These are phyloP conservation scores for Scaptomyza montana DNA, from an alignment of 1,140 invertebrate species.

Conservation along the genomic window DNA sequence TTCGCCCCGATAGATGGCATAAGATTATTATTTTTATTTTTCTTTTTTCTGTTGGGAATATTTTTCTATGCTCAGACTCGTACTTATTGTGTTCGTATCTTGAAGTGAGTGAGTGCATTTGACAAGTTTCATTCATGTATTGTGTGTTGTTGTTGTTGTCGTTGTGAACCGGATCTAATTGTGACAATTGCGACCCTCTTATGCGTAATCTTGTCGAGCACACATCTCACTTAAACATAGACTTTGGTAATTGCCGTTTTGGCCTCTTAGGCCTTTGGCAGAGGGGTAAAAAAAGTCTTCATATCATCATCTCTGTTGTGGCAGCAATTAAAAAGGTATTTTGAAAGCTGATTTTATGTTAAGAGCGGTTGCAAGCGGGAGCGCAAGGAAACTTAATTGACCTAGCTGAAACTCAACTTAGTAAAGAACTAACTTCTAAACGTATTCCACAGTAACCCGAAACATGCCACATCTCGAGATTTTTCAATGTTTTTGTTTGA, in stretches of 20 bases:
- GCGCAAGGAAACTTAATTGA: too few species aligned
- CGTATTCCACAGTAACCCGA: too few species aligned
- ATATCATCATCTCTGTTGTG: constrained; percentile 4
- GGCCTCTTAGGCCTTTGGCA: background rate
- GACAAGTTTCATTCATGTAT: constrained; percentile 31
- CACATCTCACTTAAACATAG: constrained; percentile 13
- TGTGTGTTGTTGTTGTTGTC: background rate
- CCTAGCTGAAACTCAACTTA: too few species aligned
- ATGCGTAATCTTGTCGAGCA: constrained; percentile 7
- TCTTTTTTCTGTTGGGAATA: background rate
- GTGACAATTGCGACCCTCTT: constrained; percentile 27
- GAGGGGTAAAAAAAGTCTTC: constrained; percentile 4
- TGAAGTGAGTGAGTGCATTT: constrained; percentile 34
- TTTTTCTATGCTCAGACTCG: background rate
- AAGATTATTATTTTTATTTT: constrained; percentile 8
- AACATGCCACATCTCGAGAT: too few species aligned
- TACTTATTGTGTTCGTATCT: constrained; percentile 38
- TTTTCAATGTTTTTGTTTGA: too few species aligned
- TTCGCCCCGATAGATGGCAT: constrained; percentile 17
- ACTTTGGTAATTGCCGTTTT: constrained; percentile 21
- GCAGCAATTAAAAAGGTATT: constrained; percentile 2
- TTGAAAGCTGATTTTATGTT: background rate
- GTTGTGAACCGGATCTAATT: constrained; percentile 28
- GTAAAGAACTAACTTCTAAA: too few species aligned
- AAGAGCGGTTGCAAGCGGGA: background rate